Conservation (phyloP, 2,797 vertebrate species). For the Megaceryle alcyon region DNA sequence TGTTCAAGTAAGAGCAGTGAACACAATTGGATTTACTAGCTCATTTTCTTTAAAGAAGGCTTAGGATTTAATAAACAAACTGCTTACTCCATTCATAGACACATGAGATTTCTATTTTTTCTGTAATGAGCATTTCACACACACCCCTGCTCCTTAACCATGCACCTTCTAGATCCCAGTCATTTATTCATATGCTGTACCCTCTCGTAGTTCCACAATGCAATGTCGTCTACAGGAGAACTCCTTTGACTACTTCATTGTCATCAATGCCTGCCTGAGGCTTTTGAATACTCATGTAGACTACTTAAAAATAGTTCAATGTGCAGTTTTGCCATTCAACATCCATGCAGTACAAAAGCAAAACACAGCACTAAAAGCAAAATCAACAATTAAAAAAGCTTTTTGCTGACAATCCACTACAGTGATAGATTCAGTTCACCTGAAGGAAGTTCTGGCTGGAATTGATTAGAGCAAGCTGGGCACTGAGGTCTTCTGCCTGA, state of each 20-base stretch:
- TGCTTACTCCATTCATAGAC: background rate
- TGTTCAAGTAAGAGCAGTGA: conserved; percentile 61
- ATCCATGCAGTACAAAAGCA: background rate
- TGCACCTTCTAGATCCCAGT: background rate
- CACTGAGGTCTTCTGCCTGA: conserved; percentile 93
- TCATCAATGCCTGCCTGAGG: background rate
- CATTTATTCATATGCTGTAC: background rate
- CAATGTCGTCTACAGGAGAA: background rate
- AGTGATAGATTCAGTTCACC: conserved; percentile 69
- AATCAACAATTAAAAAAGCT: background rate
- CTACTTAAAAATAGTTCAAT: background rate
- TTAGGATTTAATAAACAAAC: background rate
- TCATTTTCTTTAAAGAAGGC: background rate
- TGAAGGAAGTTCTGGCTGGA: conserved; percentile 98
- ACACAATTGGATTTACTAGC: background rate
- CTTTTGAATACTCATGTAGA: background rate
- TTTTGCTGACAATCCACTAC: background rate
- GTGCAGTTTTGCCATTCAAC: background rate
- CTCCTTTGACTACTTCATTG: background rate
- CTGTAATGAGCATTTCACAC: background rate
- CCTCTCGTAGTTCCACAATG: background rate
- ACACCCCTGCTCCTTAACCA: background rate
- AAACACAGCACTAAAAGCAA: background rate
- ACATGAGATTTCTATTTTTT: background rate
- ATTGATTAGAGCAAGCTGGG: conserved; percentile 94